Percentiles rank a stretch among this genome's conserved stretches.
phyloP scores from a whole-genome alignment of 2,888 invertebrate genomes.

The Drosophila pegasa region DNA sequence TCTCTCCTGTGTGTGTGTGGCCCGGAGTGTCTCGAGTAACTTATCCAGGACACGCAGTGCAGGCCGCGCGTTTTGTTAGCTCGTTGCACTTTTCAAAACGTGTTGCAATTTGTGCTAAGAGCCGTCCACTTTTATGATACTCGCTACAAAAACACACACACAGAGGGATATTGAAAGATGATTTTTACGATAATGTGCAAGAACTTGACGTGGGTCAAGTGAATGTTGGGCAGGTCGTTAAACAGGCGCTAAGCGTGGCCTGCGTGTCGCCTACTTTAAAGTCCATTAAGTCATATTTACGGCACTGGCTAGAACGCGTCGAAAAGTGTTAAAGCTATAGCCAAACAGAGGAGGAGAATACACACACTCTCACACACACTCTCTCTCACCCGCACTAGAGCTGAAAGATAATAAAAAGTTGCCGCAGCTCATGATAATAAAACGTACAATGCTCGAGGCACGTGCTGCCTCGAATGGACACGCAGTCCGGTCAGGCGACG shows the following conservation, averaged over 20 bases:
- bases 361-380: not conserved
- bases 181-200: constrained; percentile 75
- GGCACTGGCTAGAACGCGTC: constrained; percentile 45
- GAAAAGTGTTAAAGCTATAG: constrained; percentile 72
- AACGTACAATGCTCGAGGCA: constrained; percentile 72
- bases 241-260: constrained; percentile 34
- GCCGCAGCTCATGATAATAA: constrained; percentile 77
- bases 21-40: constrained; percentile 38
- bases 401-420: constrained; percentile 76
- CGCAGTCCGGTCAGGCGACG: constrained; percentile 49
- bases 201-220: constrained; percentile 68
- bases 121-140: constrained; percentile 57
- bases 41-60: constrained; percentile 50
- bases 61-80: constrained; percentile 56
- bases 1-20: constrained; percentile 19
- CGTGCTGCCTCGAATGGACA: constrained; percentile 75
- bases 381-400: constrained; percentile 1
- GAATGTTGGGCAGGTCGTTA: constrained; percentile 65
- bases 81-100: constrained; percentile 64
- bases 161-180: constrained; percentile 66
- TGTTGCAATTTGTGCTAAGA: constrained; percentile 73
- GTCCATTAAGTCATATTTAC: constrained; percentile 78
- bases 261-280: constrained; percentile 66
- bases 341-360: constrained; percentile 8
- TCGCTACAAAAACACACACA: constrained; percentile 5